phyloP scores from a whole-genome alignment of 2,888 invertebrate species.

The Philaethria dido region DNA sequence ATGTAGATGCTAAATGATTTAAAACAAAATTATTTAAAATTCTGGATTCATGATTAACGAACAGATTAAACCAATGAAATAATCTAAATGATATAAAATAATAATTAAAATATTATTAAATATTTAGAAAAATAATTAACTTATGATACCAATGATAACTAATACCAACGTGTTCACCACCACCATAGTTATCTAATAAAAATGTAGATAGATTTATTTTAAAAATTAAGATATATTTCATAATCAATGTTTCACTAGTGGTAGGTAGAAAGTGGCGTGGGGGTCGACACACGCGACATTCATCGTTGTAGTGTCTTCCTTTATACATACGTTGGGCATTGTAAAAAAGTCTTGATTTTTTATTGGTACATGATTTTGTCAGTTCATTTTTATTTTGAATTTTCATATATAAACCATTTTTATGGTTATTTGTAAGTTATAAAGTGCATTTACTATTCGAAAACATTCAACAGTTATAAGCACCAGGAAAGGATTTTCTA shows the following conservation, averaged over 20 bases:
- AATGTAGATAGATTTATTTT: not conserved
- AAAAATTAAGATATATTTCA: conserved; percentile 29
- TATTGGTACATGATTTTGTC: not conserved
- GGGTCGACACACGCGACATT: conserved; percentile 33
- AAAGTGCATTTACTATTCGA: not conserved
- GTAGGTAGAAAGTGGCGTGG: conserved; percentile 31
- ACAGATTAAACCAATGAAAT: too few relatives aligned
- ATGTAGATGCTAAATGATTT: too few relatives aligned
- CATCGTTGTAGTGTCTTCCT: conserved; percentile 24
- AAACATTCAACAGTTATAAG: not conserved
- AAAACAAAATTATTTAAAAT: too few relatives aligned
- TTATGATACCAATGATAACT: not conserved
- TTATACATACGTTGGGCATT: conserved; percentile 5
- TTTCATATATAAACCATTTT: not conserved
- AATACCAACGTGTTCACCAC: not conserved
- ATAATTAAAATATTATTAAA: too few relatives aligned
- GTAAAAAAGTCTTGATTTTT: not conserved
- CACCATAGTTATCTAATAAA: not conserved
- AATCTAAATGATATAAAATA: too few relatives aligned
- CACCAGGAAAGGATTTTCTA: not conserved
- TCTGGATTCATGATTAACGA: too few relatives aligned
- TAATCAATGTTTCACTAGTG: conserved; percentile 31
- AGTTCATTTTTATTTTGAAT: not conserved
- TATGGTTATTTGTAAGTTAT: not conserved
- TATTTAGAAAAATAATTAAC: not conserved